phyloP scores from a whole-genome alignment of 2,113 vertebrate species.

The Pangasianodon hypophthalmus region DNA sequence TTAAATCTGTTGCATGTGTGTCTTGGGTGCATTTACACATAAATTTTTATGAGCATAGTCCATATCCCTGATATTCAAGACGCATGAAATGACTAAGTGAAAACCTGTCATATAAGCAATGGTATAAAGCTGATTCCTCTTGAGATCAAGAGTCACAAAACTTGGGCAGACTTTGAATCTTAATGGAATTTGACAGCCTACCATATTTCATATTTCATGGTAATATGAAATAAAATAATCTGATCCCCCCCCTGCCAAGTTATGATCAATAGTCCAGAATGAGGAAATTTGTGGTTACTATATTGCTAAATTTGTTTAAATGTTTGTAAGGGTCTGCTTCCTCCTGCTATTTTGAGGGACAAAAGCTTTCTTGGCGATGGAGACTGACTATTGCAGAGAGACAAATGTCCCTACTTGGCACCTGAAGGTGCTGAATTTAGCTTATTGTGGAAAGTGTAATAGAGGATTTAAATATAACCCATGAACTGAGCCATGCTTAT shows the following conservation, averaged over 20 bases:
- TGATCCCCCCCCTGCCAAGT: not conserved
- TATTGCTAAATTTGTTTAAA: not conserved
- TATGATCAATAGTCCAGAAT: not conserved
- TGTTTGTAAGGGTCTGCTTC: not conserved
- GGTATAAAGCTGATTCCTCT: not conserved
- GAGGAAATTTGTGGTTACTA: not conserved
- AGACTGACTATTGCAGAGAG: not conserved
- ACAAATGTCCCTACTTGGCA: not conserved
- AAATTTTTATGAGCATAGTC: not conserved
- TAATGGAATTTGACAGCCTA: not conserved
- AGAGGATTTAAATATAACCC: not conserved
- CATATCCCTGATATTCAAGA: not conserved
- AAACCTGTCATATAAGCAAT: not conserved
- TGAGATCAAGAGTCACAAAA: not conserved
- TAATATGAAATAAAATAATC: not conserved
- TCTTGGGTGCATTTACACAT: not conserved
- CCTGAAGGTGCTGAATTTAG: constrained; percentile 9
- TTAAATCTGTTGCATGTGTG: not conserved
- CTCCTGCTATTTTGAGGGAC: not conserved
- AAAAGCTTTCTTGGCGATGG: not conserved
- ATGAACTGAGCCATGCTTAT: not conserved
- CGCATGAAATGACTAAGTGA: not conserved
- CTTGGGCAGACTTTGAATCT: not conserved
- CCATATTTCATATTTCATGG: not conserved
- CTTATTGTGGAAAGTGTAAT: constrained; percentile 16